Base-by-base conservation (phyloP, 2,113 vertebrate species). In the Recurvirostra avosetta region DNA sequence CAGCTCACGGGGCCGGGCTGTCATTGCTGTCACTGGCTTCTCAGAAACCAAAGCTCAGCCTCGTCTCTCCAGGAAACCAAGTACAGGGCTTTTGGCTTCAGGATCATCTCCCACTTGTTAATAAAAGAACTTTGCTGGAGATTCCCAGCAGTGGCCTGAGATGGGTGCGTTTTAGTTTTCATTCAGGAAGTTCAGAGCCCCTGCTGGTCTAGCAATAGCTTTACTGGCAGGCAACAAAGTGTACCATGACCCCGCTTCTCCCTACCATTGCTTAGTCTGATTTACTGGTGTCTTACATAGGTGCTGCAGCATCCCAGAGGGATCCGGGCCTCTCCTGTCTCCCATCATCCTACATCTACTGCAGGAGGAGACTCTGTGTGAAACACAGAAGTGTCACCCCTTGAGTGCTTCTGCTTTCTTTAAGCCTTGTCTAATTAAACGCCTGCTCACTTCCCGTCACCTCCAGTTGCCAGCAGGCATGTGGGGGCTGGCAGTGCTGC, bases 401-500 rank as follows among this genome's bases (percentile, higher is more conserved):
- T 20, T 27, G 1, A 36, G 67, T 30, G 27, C 12, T 59, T 53
- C 4, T 53, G 56, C 49, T 87, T 52, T 45, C 52, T 49, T 53
- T 38, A 73, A 55, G 53, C 30, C 25, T 40, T 92, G 30, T 47
- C 56, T 59, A 41, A 70, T 78, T 79, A 67, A 56, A 47, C n/a
- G 72, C 76, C 23, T 38, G 0, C 34, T 38, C 26, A 10, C 47
- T 40, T 12, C 55, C 65, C 7, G 3, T 32, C 4, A 6, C 62
- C 65, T 52, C 63, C 71, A 49, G 74, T 19, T 72, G 63, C 76
- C 80, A 67, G 78, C 45, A 58, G 76, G 88, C 40, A 22, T 0
- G 0, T 5, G 3, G 0, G 5, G 26, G 78, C 10, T 32, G 23
- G 49, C n/a, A 36, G 71, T 0, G 0, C 40, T 68, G 75, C 88